These are phyloP conservation scores for Octopus bimaculoides DNA, from an alignment of 1,140 invertebrate genomes.

Conservation along the genomic window DNA sequence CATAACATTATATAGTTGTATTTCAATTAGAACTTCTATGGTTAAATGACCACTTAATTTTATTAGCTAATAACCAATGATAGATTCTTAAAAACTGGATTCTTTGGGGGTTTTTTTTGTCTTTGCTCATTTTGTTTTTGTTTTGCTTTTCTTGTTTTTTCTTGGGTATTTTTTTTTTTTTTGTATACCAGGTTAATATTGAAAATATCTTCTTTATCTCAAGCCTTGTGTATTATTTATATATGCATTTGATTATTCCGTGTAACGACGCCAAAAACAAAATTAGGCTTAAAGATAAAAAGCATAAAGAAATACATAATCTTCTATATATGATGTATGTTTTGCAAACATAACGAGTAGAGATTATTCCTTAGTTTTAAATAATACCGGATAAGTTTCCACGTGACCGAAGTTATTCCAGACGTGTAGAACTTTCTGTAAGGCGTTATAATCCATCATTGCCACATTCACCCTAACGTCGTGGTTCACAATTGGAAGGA, in stretches of 20 bases:
- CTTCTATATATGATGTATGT: background rate
- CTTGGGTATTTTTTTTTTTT: too few relatives aligned
- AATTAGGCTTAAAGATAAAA: background rate
- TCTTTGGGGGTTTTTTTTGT: too few relatives aligned
- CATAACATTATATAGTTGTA: background rate
- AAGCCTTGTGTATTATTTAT: background rate
- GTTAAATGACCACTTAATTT: background rate
- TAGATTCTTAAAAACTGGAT: too few relatives aligned
- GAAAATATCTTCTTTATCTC: too few relatives aligned
- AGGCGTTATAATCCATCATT: slow-evolving; percentile 44
- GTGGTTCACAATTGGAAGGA: slow-evolving; percentile 34
- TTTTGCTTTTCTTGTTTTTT: too few relatives aligned
- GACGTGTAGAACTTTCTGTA: slow-evolving; percentile 35
- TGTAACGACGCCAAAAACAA: background rate
- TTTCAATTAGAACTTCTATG: background rate
- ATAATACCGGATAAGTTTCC: slow-evolving; percentile 32
- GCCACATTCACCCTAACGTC: slow-evolving; percentile 26
- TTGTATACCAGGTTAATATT: too few relatives aligned
- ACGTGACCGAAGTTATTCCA: slow-evolving; percentile 42
- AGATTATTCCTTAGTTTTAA: background rate
- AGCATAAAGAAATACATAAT: background rate
- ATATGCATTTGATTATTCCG: background rate
- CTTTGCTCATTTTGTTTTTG: too few relatives aligned
- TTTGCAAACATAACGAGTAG: background rate
- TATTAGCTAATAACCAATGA: background rate